These are phyloP conservation scores for Hucho hucho DNA, from an alignment of 2,113 vertebrate species.

Conservation along the genomic window DNA sequence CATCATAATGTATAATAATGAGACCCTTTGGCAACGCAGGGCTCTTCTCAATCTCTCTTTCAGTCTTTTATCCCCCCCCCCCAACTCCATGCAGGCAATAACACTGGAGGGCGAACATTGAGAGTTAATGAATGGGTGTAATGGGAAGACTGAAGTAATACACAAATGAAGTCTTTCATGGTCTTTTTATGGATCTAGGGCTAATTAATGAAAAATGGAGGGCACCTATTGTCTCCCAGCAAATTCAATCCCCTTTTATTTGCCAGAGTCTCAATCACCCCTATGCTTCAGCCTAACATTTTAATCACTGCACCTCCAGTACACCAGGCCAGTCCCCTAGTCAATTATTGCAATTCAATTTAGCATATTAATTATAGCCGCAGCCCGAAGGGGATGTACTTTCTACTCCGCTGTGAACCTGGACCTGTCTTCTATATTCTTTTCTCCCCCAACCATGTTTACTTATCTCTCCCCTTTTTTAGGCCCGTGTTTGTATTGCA, in stretches of 20 bases:
- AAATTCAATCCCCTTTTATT: constrained; percentile 68
- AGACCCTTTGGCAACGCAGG: constrained; percentile 48
- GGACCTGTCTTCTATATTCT: constrained; percentile 31
- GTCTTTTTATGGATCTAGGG: constrained; percentile 68
- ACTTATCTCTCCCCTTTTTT: constrained; percentile 56
- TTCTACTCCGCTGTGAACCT: constrained; percentile 53
- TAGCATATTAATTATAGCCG: constrained; percentile 77
- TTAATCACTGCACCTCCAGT: constrained; percentile 76
- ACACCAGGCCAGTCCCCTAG: constrained; percentile 69
- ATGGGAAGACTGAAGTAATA: constrained; percentile 66
- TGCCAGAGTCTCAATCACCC: constrained; percentile 67
- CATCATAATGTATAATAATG: constrained; percentile 39
- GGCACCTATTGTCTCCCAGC: constrained; percentile 67
- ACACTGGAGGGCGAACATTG: constrained; percentile 59
- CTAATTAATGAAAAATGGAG: constrained; percentile 78
- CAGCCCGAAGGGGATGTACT: constrained; percentile 69
- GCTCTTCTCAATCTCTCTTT: constrained; percentile 57
- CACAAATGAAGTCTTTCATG: constrained; percentile 73
- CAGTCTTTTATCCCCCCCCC: constrained; percentile 55
- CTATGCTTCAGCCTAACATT: constrained; percentile 71
- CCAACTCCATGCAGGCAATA: constrained; percentile 48
- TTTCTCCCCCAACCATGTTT: constrained; percentile 48
- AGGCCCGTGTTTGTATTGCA: constrained; percentile 48
- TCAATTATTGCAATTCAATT: constrained; percentile 79
- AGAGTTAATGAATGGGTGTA: constrained; percentile 68